Evolutionary conservation across 2,888 invertebrate genomes (phyloP), one percentile per base, ranked within the genome.

Genomic region (Azorinus chamasolen): DNA sequence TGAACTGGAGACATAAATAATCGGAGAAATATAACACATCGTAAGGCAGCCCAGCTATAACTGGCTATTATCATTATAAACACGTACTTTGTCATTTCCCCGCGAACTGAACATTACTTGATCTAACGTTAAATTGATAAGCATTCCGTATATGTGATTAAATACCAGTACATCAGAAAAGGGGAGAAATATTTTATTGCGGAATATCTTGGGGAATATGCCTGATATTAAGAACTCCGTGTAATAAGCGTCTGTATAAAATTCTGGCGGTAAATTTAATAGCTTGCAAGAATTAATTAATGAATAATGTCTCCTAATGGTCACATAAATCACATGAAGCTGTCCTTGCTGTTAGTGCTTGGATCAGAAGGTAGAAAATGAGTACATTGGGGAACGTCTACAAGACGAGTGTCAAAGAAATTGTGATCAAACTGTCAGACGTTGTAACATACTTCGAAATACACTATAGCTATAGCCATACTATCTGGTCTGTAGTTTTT

Each of bases 21-120:
- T 53, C 24, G 16, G 27, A 32, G 32, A 27, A 53, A n/a, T 16
- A 53, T 53, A 16, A 53, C 53, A 24, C 14, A 32, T 24, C 53
- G 53, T 53, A 53, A 53, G 27, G 14, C 37, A 62, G 24, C 50
- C 53, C 25, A 3, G 41, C 62, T 50, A 63, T 70, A 70, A 50
- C 46, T 39, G 12, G 55, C 57, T 48, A 55, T 70, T 62, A 70
- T 63, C 70, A 70, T 70, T 70, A 70, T 63, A 41, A 62, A 63
- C 70, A 70, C 70, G 57, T 46, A 55, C 57, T 70, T 25, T 57
- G 55, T 70, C 70, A 70, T 63, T 57, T 57, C 50, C 41, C 55
- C 45, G 55, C 18, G 39, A 61, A 50, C 27, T 48, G 48, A 48
- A 37, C 27, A 48, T 37, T 50, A 61, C 51, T 27, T 22, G 62